Conservation (phyloP, 2,797 vertebrate species). For the Hippoglossus hippoglossus region DNA sequence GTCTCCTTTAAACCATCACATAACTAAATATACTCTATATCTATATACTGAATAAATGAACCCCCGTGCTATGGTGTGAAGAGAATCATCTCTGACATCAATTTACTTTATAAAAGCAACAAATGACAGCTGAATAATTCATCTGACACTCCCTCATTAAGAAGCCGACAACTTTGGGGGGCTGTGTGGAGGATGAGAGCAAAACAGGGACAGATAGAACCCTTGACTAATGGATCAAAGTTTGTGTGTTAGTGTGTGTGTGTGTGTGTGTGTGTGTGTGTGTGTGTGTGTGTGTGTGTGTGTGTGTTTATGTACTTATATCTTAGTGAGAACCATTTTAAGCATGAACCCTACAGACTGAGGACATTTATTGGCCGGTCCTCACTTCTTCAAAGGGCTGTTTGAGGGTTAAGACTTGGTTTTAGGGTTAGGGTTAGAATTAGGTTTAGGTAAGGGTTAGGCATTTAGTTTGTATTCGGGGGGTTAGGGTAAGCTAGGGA, state of each 20-base stretch:
- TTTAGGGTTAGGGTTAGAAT: no score
- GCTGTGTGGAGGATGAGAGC: slow-evolving; percentile 54
- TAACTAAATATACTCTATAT: slow-evolving; percentile 20
- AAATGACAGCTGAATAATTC: slow-evolving; percentile 68
- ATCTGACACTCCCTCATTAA: slow-evolving; percentile 66
- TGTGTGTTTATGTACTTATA: no score
- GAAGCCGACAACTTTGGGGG: slow-evolving; percentile 49
- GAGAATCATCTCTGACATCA: slow-evolving; percentile 47
- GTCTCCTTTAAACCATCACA: slow-evolving; percentile 16
- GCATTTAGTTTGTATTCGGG: no score
- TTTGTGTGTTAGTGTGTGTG: slow-evolving; percentile 2
- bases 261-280: neutral
- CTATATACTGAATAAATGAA: slow-evolving; percentile 23
- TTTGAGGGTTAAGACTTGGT: no score
- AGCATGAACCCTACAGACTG: no score
- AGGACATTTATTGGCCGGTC: no score
- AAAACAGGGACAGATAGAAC: slow-evolving; percentile 69
- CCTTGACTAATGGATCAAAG: slow-evolving; percentile 70
- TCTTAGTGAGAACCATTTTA: no score
- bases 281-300: neutral
- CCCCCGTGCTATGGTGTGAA: slow-evolving; percentile 13
- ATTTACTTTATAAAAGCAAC: slow-evolving; percentile 63
- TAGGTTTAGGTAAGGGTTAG: no score
- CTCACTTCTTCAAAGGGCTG: no score
- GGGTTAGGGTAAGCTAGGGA: no score